Evolutionary conservation across 1,140 invertebrate genomes (phyloP).

Genomic region (Megalonaias nervosa): DNA sequence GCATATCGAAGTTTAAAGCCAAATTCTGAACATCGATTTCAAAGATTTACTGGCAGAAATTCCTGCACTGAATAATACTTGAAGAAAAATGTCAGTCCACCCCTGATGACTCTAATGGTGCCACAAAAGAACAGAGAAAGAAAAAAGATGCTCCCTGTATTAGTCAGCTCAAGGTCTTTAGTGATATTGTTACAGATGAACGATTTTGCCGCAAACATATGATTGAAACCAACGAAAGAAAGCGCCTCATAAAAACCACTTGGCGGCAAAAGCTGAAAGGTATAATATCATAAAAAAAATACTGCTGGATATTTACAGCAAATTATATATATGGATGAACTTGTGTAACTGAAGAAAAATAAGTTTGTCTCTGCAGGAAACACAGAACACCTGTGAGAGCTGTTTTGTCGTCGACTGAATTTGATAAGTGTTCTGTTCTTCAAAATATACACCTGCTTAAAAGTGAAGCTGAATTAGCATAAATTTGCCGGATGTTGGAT

Average conservation of each 20-base stretch:
- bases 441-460: constrained; percentile 9
- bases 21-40: background rate
- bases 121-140: constrained; percentile 2
- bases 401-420: background rate
- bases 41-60: background rate
- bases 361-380: background rate
- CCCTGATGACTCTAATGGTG: constrained; percentile 14
- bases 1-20: background rate
- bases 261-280: background rate
- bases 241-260: constrained; percentile 11
- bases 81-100: constrained; percentile 22
- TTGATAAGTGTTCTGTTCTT: background rate
- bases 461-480: constrained; percentile 21
- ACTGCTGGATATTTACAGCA: constrained; percentile 14
- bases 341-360: background rate
- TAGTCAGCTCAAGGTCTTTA: constrained; percentile 1
- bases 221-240: constrained; percentile 1
- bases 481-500: constrained; percentile 2
- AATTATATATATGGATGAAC: background rate
- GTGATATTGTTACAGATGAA: background rate
- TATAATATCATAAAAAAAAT: background rate
- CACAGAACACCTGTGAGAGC: background rate
- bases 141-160: background rate
- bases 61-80: background rate
- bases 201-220: background rate